Base-by-base conservation (phyloP, 2,888 invertebrate species). In the Stenurella melanura region DNA sequence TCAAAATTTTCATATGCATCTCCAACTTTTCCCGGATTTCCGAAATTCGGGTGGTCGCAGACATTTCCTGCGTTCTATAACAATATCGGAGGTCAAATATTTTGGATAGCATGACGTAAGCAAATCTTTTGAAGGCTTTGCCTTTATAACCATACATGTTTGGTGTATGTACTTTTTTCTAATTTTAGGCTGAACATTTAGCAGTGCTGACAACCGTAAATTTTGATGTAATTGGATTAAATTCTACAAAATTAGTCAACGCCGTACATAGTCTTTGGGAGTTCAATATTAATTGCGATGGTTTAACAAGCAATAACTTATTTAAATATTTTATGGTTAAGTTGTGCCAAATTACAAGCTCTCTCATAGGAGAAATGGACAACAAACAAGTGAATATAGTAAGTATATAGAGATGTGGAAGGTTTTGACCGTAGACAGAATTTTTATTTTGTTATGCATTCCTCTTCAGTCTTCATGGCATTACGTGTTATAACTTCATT, bases 291-390 rank as follows among this genome's bases (percentile, higher is more conserved):
- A 74, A 38, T 26, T 57, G 42, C 12, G 38, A 56, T 57, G 78
- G 81, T 57, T 68, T 78, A 56, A 58, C 63, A 10, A 18, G 64
- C 1, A 85, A 84, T 68, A 81, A 83, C 69, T 78, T 84, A 57
- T 81, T 83, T 60, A 81, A 80, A 74, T 80, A 83, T 77, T 83
- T 85, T 76, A 61, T 84, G 71, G 58, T 30, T 11, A 84, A 77
- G 70, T 78, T 86, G 61, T 80, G 77, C 71, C 80, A 80, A 78
- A 79, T 84, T 61, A 86, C 86, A 38, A 75, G 70, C 17, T 76
- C 68, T 68, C 75, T 78, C 68, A 42, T 77, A 30, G 10, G 4
- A 61, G 79, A 81, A 74, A 79, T 79, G 56, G 76, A 72, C 70
- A 74, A 73, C 67, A 75, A 71, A 64, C 76, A 81, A 74, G 66